These are phyloP conservation scores for Eristalis tenax DNA, from an alignment of 2,888 invertebrate species.

Conservation along the genomic window DNA sequence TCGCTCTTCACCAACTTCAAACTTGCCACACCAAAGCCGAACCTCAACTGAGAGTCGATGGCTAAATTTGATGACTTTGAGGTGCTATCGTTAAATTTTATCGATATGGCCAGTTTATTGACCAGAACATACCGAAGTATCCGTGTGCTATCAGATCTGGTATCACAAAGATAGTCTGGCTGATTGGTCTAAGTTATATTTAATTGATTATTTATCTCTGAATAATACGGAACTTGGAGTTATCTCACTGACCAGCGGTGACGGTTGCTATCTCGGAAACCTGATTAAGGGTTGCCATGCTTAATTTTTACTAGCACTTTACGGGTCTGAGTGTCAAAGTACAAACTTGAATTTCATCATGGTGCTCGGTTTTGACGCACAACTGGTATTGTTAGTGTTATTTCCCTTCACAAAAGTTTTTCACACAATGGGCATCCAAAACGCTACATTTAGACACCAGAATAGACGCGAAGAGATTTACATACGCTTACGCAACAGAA, in stretches of 20 bases:
- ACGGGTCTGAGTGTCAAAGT: no score
- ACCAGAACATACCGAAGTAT: conserved; percentile 15
- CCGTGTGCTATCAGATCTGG: conserved; percentile 13
- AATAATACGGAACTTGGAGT: neutral
- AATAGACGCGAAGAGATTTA: no score
- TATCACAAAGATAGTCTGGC: conserved; percentile 8
- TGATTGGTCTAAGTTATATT: neutral
- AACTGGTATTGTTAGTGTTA: no score
- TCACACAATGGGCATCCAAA: no score
- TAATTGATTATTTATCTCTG: neutral
- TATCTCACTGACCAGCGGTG: neutral
- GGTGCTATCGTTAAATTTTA: conserved; percentile 38
- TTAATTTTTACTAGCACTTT: neutral
- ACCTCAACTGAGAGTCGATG: conserved; percentile 10
- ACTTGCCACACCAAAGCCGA: conserved; percentile 1
- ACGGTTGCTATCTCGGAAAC: neutral
- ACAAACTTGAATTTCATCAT: no score
- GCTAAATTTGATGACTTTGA: neutral
- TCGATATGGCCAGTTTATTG: conserved; percentile 36
- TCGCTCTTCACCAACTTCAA: neutral
- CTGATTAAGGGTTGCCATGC: neutral
- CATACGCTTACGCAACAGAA: no score
- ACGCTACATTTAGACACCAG: no score
- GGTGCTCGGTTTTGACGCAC: no score
- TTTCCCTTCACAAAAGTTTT: no score